These are phyloP conservation scores for Muscicapa adusta DNA, from an alignment of 2,113 vertebrate genomes.

Conservation along the genomic window DNA sequence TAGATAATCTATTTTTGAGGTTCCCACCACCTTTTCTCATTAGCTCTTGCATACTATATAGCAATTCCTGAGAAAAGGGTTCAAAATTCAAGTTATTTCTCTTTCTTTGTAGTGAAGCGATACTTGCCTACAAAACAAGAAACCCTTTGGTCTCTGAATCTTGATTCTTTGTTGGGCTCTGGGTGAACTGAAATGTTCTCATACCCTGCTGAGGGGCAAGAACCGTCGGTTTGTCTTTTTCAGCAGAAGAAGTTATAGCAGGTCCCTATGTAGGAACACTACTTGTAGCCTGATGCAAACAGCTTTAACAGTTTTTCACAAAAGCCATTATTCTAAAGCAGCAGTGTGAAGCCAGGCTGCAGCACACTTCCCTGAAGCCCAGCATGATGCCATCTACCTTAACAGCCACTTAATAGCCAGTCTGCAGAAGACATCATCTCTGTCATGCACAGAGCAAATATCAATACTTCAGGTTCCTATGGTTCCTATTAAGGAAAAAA, in stretches of 20 bases:
- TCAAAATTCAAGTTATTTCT: not conserved
- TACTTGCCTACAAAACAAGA: not conserved
- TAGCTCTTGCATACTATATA: not conserved
- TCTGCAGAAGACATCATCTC: not conserved
- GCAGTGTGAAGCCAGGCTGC: not conserved
- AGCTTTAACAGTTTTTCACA: not conserved
- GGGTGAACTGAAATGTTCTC: not conserved
- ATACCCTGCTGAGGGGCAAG: not conserved
- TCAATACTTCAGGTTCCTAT: not conserved
- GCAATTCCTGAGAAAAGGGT: not conserved
- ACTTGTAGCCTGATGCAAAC: not conserved
- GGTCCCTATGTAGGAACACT: not conserved
- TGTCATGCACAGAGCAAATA: not conserved
- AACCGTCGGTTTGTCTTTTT: not conserved
- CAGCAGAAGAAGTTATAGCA: not conserved
- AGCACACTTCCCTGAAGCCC: not conserved
- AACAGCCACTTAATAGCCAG: accelerated
- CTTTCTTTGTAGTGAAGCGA: not conserved
- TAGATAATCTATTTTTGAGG: not conserved
- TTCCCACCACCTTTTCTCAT: not conserved
- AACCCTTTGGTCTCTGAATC: not conserved
- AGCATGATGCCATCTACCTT: not conserved
- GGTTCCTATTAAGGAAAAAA: not conserved
- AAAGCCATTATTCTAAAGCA: not conserved
- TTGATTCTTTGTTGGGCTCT: not conserved